Evolutionary conservation across 2,888 invertebrate species (phyloP), one percentile per base, ranked within the genome.

Genomic region (Neocrepidodera transversa): DNA sequence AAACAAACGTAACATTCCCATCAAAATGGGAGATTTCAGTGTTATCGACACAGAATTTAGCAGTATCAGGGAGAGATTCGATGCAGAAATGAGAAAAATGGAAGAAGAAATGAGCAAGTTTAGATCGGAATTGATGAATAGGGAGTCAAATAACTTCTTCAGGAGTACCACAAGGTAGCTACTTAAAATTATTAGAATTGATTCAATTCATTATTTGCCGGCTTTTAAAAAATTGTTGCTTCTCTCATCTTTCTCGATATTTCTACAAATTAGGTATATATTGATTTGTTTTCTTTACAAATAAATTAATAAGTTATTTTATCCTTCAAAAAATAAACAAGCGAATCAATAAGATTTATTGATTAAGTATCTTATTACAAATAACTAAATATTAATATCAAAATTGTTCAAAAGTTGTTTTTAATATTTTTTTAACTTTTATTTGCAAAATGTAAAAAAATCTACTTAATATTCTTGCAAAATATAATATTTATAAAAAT

Each of bases 81-180:
- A 97, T 81, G 90, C 91, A 67, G 97, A 97, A 86, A 97, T 97
- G 97, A 87, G 91, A 76, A 94, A 95, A 83, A 97, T 97, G 93
- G 97, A 97, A 84, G 96, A 96, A 76, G 97, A 97, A 84, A 97
- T 97, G 97, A 90, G 91, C 80, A 90, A 91, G 83, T 95, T 95
- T 84, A 87, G 95, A 74, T 91, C 92, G 69, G 94, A 95, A 80
- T 84, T 95, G 67, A 92, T 95, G 90, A 94, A 93, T 81, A 88
- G 93, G 76, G 95, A 95, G 81, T 91, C 92, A 76, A 90, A 91
- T 80, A 92, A 93, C 78, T 93, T 93, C 84, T 94, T 94, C 83
- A 92, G 92, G 83, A 90, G 88, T 80, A 90, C 92, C 74, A 88
- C 90, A 77, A 93, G 93, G 93, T 93, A 87, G 77, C 69, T 77